phyloP scores from a whole-genome alignment of 2,888 invertebrate genomes.

The Listrodromus nycthemerus region DNA sequence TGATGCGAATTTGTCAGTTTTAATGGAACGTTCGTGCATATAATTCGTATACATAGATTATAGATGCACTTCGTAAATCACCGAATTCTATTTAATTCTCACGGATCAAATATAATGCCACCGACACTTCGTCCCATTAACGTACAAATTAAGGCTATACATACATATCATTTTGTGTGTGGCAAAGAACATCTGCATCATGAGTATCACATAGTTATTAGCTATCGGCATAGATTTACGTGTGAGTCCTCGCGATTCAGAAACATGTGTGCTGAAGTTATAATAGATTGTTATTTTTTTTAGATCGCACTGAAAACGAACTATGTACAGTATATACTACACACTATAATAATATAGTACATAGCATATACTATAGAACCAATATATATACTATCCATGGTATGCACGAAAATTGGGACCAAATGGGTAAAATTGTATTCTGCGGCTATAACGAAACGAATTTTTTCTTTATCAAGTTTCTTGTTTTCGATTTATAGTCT shows the following conservation, averaged over 20 bases:
- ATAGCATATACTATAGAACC: neutral
- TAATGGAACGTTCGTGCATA: conserved; percentile 13
- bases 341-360: neutral
- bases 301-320: neutral
- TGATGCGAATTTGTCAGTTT: conserved; percentile 20
- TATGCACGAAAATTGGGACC: neutral
- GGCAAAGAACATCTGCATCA: conserved; percentile 10
- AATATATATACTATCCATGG: neutral
- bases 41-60: conserved; percentile 17
- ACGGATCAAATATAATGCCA: conserved; percentile 12
- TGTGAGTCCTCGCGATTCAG: neutral
- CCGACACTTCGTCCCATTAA: conserved; percentile 52
- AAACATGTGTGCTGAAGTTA: neutral
- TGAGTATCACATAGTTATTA: neutral
- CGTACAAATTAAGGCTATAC: conserved; percentile 52
- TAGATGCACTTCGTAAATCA: conserved; percentile 24
- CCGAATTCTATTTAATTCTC: conserved; percentile 13
- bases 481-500: neutral
- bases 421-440: neutral
- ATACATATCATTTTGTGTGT: conserved; percentile 59
- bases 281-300: neutral
- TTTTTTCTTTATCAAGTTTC: neutral
- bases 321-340: neutral
- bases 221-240: conserved; percentile 4
- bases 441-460: neutral